Evolutionary conservation across 2,888 invertebrate genomes (phyloP).

Genomic region (Euproctis similis): DNA sequence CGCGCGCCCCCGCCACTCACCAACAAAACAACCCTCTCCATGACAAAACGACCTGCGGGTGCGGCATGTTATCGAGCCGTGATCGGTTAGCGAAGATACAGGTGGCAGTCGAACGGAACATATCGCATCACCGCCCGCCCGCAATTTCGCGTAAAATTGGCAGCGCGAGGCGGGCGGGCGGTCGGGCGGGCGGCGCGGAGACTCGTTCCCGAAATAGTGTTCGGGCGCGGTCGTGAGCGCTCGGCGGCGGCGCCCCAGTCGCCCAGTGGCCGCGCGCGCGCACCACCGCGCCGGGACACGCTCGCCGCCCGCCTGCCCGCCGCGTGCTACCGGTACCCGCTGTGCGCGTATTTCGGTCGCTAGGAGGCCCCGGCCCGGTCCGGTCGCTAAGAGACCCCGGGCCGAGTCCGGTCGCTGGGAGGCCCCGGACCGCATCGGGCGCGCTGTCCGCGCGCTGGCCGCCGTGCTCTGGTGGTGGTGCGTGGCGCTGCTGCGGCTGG

Average conservation of each 20-base stretch:
- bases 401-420: constrained; percentile 47
- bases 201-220: constrained; percentile 75
- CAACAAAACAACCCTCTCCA: constrained; percentile 30
- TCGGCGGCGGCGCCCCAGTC: constrained; percentile 71
- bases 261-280: constrained; percentile 73
- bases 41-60: constrained; percentile 40
- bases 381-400: constrained; percentile 34
- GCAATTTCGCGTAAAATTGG: constrained; percentile 76
- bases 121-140: constrained; percentile 76
- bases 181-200: constrained; percentile 66
- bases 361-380: constrained; percentile 48
- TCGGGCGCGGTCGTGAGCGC: constrained; percentile 68
- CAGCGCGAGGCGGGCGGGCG: constrained; percentile 69
- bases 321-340: too few species aligned
- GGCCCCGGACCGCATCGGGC: constrained; percentile 46
- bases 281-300: constrained; percentile 73
- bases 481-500: constrained; percentile 74
- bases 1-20: constrained; percentile 21
- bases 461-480: constrained; percentile 74
- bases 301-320: constrained; percentile 64
- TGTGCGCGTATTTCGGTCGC: too few species aligned
- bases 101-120: constrained; percentile 55
- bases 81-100: constrained; percentile 39
- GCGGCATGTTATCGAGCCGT: constrained; percentile 32
- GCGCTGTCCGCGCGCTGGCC: constrained; percentile 73